These are phyloP conservation scores for Crotalus tigris DNA, from an alignment of 2,113 vertebrate genomes.

Conservation along the genomic window DNA sequence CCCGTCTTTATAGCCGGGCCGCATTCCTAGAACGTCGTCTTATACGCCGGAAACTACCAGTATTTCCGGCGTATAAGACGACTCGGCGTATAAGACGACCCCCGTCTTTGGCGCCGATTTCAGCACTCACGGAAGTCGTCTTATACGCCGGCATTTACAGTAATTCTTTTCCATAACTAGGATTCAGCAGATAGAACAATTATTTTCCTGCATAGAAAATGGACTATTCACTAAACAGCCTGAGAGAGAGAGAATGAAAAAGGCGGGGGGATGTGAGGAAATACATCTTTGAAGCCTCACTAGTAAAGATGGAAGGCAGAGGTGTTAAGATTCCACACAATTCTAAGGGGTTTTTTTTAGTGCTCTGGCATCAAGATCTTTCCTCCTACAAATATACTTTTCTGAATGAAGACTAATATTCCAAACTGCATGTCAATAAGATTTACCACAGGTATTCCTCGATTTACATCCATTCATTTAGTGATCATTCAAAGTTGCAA, in stretches of 20 bases:
- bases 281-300: neutral
- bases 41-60: too few species aligned
- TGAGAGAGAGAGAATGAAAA: neutral
- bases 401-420: neutral
- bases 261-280: neutral
- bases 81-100: too few species aligned
- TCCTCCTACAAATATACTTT: neutral
- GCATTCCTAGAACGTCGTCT: too few species aligned
- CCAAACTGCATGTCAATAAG: neutral
- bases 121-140: too few species aligned
- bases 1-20: too few species aligned
- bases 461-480: neutral
- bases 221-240: neutral
- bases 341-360: neutral
- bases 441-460: neutral
- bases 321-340: neutral
- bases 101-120: too few species aligned
- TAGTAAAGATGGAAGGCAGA: neutral
- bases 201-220: neutral
- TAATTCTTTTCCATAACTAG: constrained; percentile 40
- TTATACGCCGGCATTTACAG: too few species aligned
- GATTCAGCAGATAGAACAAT: constrained; percentile 24
- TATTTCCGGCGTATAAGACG: too few species aligned
- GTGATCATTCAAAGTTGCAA: neutral
- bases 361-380: neutral